Conservation (phyloP, 2,888 invertebrate species). For the Criorhina ranunculi region DNA sequence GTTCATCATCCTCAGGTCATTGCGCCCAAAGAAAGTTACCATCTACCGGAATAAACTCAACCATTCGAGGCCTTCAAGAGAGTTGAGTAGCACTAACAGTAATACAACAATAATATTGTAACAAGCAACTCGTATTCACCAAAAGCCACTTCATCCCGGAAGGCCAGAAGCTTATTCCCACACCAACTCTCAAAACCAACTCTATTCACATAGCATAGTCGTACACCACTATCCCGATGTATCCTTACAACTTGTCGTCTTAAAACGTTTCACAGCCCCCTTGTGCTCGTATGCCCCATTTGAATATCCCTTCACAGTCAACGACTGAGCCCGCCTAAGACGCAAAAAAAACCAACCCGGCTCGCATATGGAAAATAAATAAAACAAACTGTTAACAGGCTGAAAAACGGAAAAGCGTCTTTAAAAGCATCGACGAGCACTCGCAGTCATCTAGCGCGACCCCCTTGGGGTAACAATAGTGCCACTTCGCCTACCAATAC, state of each 20-base stretch:
- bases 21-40: no score
- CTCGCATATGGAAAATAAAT: conserved; percentile 59
- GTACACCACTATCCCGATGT: neutral
- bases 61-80: no score
- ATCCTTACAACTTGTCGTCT: conserved; percentile 1
- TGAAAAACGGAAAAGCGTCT: conserved; percentile 36
- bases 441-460: conserved; percentile 17
- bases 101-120: neutral
- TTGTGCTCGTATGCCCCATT: conserved; percentile 35
- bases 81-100: no score
- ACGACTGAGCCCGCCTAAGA: conserved; percentile 21
- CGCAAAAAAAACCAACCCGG: conserved; percentile 13
- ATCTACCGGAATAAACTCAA: no score
- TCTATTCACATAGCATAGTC: neutral
- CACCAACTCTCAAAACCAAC: neutral
- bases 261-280: conserved; percentile 32
- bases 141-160: neutral
- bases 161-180: conserved; percentile 1
- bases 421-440: conserved; percentile 53
- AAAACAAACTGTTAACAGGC: conserved; percentile 42
- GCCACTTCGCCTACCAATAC: conserved; percentile 40
- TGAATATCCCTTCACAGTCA: conserved; percentile 34
- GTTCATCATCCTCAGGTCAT: no score
- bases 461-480: conserved; percentile 33
- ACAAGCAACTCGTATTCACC: neutral